Evolutionary conservation across 2,888 invertebrate genomes (phyloP).

Genomic region (Podabrus alpinus): DNA sequence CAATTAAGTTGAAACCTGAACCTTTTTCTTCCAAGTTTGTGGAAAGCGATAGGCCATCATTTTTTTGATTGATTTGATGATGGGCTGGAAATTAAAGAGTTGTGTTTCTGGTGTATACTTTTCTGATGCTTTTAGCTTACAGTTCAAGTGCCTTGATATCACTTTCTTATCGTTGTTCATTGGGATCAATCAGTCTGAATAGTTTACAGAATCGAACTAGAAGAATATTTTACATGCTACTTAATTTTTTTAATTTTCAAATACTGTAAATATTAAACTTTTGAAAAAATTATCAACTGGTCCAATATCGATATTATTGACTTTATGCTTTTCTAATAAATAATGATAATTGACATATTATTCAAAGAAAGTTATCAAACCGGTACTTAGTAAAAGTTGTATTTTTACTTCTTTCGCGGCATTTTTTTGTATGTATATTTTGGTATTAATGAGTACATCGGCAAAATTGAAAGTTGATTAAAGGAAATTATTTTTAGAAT

Average conservation of each 20-base stretch:
- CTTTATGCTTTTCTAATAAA: neutral
- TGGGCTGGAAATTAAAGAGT: neutral
- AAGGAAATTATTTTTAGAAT: neutral
- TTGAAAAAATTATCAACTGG: neutral
- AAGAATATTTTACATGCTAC: no score
- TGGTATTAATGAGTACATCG: constrained; percentile 12
- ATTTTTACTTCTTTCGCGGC: neutral
- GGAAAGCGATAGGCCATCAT: neutral
- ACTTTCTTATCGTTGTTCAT: neutral
- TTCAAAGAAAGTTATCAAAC: constrained; percentile 19
- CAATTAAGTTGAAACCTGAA: neutral
- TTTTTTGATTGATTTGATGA: neutral
- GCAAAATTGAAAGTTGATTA: constrained; percentile 21
- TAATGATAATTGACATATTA: neutral
- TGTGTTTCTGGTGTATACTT: neutral
- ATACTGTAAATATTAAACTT: no score
- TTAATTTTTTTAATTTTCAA: no score
- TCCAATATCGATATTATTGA: neutral
- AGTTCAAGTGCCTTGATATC: neutral
- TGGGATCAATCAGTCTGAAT: neutral
- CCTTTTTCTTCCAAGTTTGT: neutral
- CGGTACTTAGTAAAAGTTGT: constrained; percentile 17
- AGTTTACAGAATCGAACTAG: no score
- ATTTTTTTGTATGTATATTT: constrained; percentile 4
- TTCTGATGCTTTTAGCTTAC: neutral